phyloP scores from a whole-genome alignment of 2,797 vertebrate genomes.

The Netta rufina region DNA sequence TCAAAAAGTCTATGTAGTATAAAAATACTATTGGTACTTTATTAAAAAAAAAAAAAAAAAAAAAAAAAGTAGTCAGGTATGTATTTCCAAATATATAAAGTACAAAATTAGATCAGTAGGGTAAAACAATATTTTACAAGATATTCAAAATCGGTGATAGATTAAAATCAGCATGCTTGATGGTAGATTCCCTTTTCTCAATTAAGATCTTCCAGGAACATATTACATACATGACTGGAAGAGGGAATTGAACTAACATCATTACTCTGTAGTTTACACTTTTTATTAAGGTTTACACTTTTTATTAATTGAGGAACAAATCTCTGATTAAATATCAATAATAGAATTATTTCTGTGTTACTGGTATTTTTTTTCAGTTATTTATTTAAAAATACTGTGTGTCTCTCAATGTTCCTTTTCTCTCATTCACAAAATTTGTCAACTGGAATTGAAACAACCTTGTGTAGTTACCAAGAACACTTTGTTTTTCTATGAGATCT shows the following conservation, averaged over 20 bases:
- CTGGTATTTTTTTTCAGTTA: not conserved
- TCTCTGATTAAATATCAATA: not conserved
- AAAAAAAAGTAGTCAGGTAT: not conserved
- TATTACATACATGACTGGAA: not conserved
- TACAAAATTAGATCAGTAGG: not conserved
- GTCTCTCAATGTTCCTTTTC: not conserved
- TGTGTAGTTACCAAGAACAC: not conserved
- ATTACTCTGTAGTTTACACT: too few species aligned
- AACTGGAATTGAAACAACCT: not conserved
- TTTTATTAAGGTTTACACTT: too few species aligned
- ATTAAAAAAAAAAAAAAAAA: fast-evolving
- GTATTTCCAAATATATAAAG: not conserved
- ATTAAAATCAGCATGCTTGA: not conserved
- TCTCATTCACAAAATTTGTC: not conserved
- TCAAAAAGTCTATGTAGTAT: not conserved
- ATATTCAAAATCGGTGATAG: not conserved
- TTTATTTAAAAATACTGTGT: not conserved
- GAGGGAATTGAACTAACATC: not conserved
- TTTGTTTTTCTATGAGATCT: not conserved
- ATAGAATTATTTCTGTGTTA: not conserved
- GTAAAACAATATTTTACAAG: not conserved
- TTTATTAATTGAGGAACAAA: not conserved
- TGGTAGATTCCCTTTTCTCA: not conserved
- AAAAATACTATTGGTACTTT: not conserved
- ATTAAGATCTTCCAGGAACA: not conserved